Conservation (phyloP, 2,797 vertebrate genomes). For the Tolypeutes matacus region DNA sequence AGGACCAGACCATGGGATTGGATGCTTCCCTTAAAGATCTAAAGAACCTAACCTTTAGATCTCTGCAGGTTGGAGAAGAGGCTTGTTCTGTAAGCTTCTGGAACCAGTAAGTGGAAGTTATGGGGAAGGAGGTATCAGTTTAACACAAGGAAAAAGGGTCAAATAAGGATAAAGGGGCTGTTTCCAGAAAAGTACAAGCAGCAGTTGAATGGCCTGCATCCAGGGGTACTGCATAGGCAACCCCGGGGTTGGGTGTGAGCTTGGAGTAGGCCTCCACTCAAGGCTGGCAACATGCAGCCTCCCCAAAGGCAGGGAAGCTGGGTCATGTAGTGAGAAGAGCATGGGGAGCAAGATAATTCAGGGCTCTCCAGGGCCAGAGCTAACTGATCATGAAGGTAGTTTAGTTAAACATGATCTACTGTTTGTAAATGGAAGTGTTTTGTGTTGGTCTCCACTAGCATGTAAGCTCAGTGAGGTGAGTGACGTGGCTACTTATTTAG, state of each 20-base stretch:
- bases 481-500: background rate
- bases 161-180: background rate
- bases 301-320: background rate
- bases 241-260: background rate
- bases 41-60: background rate
- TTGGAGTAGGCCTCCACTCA: background rate
- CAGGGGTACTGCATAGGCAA: background rate
- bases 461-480: background rate
- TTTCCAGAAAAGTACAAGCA: background rate
- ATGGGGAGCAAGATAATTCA: background rate
- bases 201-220: background rate
- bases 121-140: background rate
- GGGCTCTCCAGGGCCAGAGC: background rate
- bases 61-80: constrained; percentile 23
- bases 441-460: background rate
- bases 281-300: background rate
- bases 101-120: background rate
- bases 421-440: background rate
- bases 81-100: constrained; percentile 50
- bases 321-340: background rate
- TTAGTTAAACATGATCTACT: background rate
- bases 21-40: background rate
- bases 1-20: background rate
- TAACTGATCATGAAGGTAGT: background rate
- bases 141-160: constrained; percentile 22